Base-by-base conservation (phyloP, 2,113 vertebrate species). In the Chionomys nivalis region DNA sequence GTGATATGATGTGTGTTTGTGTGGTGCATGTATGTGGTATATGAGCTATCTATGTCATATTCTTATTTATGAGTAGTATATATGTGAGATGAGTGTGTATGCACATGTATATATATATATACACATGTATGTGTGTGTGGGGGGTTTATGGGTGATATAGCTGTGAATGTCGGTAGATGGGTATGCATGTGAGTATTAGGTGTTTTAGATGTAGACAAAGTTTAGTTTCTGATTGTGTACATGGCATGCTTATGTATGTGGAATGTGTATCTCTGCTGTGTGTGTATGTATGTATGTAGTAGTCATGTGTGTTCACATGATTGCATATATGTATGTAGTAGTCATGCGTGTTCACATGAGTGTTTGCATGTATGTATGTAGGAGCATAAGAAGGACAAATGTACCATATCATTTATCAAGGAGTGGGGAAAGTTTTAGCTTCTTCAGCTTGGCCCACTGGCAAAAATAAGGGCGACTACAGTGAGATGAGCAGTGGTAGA, bases 161-260 rank as follows among this genome's bases (percentile, higher is more conserved):
- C 10, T 49, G 7, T 44, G 5, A 42, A 17, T 89, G 4, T 39
- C 1, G 26, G 36, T 12, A 2, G 3, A 6, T 70, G 24, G 6
- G 4, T 39, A n/a, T 65, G 0, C n/a, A 11, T 28, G 23, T 65
- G 0, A 49, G 8, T 13, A 49, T 17, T n/a, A 2, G 1, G 2
- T 36, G 36, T 16, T 65, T 42, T 17, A 28, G 24, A n/a, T 72
- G n/a, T n/a, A 8, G 28, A 78, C 17, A n/a, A n/a, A n/a, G 36
- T 72, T n/a, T 72, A n/a, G 78, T 58, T 58, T 81, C 31, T 75
- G 36, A 31, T 8, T 68, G 16, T 91, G 5, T 91, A 24, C 23
- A 13, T 33, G 9, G 31, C 28, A 26, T 65, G 5, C 31, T 3
- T 52, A 36, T 33, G 14, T 78, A 10, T 52, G 31, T 78, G 44